A percentile compares a stretch with the other conserved stretches of the same genome.
These are phyloP conservation scores for Onchidella celtica DNA, from an alignment of 2,888 invertebrate genomes.

Conservation along the genomic window DNA sequence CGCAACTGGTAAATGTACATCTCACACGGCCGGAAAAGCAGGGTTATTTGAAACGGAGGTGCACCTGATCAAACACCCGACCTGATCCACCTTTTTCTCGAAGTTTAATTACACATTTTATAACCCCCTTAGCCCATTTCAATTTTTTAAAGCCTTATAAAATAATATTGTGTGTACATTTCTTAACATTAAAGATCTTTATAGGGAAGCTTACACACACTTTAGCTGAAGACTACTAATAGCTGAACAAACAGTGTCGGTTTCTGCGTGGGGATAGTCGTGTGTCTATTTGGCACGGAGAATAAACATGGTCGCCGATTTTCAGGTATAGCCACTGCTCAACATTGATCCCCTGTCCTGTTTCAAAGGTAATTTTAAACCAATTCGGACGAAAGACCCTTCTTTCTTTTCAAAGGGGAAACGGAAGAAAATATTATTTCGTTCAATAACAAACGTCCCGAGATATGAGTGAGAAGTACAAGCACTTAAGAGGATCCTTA, in stretches of 20 bases:
- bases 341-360: not conserved
- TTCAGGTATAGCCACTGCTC: not conserved
- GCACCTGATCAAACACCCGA: conserved; percentile 37
- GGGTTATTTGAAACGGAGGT: no score
- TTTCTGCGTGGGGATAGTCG: not conserved
- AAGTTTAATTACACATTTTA: conserved; percentile 7
- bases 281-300: conserved; percentile 34
- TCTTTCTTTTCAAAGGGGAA: not conserved
- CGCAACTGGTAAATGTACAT: not conserved
- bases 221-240: conserved; percentile 27
- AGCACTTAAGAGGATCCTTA: not conserved
- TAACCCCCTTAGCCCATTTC: conserved; percentile 4
- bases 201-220: conserved; percentile 8
- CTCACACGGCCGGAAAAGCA: not conserved
- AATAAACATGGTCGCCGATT: conserved; percentile 34
- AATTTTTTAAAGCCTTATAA: conserved; percentile 21
- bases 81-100: not conserved
- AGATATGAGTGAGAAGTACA: not conserved
- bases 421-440: not conserved
- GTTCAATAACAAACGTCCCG: not conserved
- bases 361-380: conserved; percentile 30
- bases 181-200: conserved; percentile 2
- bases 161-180: conserved; percentile 39
- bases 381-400: conserved; percentile 4
- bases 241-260: conserved; percentile 28